Base-by-base conservation (phyloP, 2,888 invertebrate genomes). In the Pyralis farinalis region DNA sequence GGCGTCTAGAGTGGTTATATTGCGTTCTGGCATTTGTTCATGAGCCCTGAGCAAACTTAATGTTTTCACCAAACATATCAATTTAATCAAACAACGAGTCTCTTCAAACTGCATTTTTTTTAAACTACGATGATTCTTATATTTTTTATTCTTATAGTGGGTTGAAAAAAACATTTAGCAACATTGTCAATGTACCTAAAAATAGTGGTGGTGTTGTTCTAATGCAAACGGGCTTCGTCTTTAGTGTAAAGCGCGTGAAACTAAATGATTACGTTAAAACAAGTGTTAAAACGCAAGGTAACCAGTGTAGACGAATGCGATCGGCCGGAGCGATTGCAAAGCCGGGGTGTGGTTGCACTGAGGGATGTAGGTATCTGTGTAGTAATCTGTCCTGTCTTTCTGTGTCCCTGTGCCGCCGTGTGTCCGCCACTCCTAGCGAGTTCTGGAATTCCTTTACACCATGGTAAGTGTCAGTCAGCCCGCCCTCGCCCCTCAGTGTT, bases 371-470 rank as follows among this genome's bases (percentile, higher is more conserved):
- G 88, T 90, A 88, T 90, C 78, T 90, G 90, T 90, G 88, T 90
- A 90, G 90, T 90, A 90, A 90, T 90, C 89, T 90, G 90, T 90
- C 90, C 90, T 90, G 90, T 90, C 90, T 90, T 90, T 91, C 90
- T 92, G 92, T 92, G 92, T 92, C 92, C 92, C 92, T 92, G 92
- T 91, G 90, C 90, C 90, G 90, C 90, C 90, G 89, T 89, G 88
- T 92, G 92, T 92, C 90, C 92, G 91, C 92, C 91, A 91, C 91
- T 91, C 90, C 94, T 96, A 97, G 97, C 95, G 96, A 96, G 94
- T 97, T 97, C 96, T 97, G 97, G 97, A 97, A 95, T 94, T 96
- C 96, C 94, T 97, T 97, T 95, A 95, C 95, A 93, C 96, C 96
- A 94, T 95, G 97, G 97, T 97, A 97, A 97, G 97, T 97, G 94